These are phyloP conservation scores for Thunnus albacares DNA, from an alignment of 2,797 vertebrate species.

Conservation along the genomic window DNA sequence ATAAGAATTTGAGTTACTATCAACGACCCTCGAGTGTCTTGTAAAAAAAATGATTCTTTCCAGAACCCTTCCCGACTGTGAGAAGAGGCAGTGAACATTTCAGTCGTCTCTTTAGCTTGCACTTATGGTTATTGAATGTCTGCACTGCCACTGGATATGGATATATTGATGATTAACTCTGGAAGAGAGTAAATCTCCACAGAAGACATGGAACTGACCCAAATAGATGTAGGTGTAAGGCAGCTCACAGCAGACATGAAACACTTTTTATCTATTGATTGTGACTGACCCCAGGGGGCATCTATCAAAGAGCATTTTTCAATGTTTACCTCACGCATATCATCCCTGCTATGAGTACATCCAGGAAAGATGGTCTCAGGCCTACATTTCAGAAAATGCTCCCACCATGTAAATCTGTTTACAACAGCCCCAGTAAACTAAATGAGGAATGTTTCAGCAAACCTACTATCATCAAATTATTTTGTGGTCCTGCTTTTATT, in stretches of 20 bases:
- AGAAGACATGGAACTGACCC: conserved; percentile 1
- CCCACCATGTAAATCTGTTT: not conserved
- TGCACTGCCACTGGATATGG: not conserved
- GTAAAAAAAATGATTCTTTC: too few species aligned
- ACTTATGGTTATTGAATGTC: conserved; percentile 7
- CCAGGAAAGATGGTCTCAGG: not conserved
- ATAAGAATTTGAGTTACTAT: too few species aligned
- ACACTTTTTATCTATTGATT: conserved; percentile 2
- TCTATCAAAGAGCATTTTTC: not conserved
- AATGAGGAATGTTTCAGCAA: too few species aligned
- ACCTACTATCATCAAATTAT: too few species aligned
- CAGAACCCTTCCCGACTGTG: not conserved
- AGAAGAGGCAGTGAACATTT: not conserved
- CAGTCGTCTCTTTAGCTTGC: not conserved
- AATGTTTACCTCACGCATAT: not conserved
- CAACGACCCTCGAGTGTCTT: too few species aligned
- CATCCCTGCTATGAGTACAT: not conserved
- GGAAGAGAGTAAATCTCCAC: conserved; percentile 8
- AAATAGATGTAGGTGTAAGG: not conserved
- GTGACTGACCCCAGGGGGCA: not conserved
- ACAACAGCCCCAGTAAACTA: too few species aligned
- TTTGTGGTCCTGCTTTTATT: too few species aligned
- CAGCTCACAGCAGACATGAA: not conserved
- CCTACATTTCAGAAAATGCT: not conserved
- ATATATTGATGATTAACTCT: conserved; percentile 14